Base-by-base conservation (phyloP, 2,113 vertebrate species). In the Trematomus loennbergii region DNA sequence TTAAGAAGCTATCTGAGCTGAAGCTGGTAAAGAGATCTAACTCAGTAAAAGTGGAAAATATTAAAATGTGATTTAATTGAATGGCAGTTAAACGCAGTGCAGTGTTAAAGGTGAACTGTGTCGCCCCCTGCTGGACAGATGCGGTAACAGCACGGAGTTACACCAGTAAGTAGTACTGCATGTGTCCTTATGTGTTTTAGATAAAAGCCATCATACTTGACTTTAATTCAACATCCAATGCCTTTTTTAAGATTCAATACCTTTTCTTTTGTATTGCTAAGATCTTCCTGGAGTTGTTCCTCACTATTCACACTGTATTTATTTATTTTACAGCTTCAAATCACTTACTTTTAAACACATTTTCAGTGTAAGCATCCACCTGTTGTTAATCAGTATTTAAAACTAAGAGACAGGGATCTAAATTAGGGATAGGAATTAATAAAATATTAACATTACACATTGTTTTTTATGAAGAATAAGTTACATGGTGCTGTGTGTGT, bases 101-200 rank as follows among this genome's bases (percentile, higher is more conserved):
- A 36, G 36, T 8, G 36, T 40, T 40, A 9, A 40, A 40, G 7
- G 6, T 9, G 36, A 40, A 40, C 1, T 2, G 52, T 8, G 52
- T 43, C 57, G 6, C 70, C 76, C 22, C 52, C 79, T 69, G 79
- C 71, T 80, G 78, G 78, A 46, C 64, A 16, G 22, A 61, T 4
- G 64, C 40, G 20, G 55, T 33, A 60, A 66, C 61, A n/a, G 78
- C 68, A 12, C 22, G 25, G 52, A 2, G 29, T 16, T 13, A 40
- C 36, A 40, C 29, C 29, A 4, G 3, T 29, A 4, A 29, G 29
- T 29, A 29, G 29, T 29, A 29, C 29, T 6, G 9, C 12, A 29
- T 1, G 6, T n/a, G 10, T 59, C 45, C 49, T 71, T 18, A n/a
- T n/a, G 18, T 25, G 20, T 12, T 33, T 58, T 48, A 20, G 48